Evolutionary conservation across 1,140 invertebrate species (phyloP), one percentile per base, ranked within the genome.

Genomic region (Helicorthomorpha holstii): DNA sequence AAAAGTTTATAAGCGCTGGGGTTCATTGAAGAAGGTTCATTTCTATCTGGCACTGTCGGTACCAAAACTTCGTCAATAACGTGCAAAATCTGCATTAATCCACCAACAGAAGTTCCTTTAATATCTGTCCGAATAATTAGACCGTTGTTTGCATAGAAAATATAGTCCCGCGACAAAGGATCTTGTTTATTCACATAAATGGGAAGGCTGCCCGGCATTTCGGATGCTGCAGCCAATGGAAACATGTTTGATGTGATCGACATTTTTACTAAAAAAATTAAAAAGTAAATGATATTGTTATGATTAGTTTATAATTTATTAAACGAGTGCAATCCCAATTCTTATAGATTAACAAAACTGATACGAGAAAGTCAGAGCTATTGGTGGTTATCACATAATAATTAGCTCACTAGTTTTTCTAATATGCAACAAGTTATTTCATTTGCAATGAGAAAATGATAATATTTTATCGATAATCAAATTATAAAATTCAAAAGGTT

Each of bases 1-100:
- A 56, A 24, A 25, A 56, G 38, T 48, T 56, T 55, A 14, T 24
- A 21, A 24, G 55, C 55, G 26, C 45, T 42, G 1, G 54, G 49
- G 16, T 56, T 46, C 2, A 41, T 49, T 29, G 29, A 56, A 24
- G 41, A 50, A 23, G 29, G 19, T 22, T 27, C 54, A 24, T 51
- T 44, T 24, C 14, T 10, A 2, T 45, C 27, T 16, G 24, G 41
- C 16, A 50, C 41, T 14, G 48, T 19, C 3, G 55, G 55, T 25
- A 49, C 54, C 10, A 56, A 23, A n/a, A 56, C 52, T 12, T 34
- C 47, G 27, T 56, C 55, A 26, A 56, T 56, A 10, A 56, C 38
- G 48, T 56, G 55, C 22, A 56, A 34, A 19, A 56, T 48, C 42
- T 56, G 51, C 7, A 24, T 4, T 7, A 19, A 19, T 4, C 19